Evolutionary conservation across 2,888 invertebrate species (phyloP).

Genomic region (Eueremaeus valkanovi): DNA sequence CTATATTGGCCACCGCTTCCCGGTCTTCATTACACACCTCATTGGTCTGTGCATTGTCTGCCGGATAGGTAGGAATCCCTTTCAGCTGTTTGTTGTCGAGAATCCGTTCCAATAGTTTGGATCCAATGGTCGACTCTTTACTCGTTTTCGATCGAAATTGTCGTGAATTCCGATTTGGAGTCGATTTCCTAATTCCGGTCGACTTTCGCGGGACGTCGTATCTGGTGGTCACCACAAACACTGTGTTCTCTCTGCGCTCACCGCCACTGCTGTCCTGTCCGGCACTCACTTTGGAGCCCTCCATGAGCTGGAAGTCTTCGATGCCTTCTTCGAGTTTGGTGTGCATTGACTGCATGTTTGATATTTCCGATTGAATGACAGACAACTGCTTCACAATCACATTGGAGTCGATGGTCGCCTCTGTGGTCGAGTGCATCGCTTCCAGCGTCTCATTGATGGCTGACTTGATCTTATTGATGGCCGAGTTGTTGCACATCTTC

Average conservation of each 20-base stretch:
- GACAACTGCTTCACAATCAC: slow-evolving; percentile 24
- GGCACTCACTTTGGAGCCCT: background rate
- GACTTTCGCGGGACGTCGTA: slow-evolving; percentile 27
- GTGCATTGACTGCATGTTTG: slow-evolving; percentile 26
- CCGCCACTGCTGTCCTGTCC: background rate
- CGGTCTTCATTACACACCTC: slow-evolving; percentile 2
- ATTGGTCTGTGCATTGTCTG: background rate
- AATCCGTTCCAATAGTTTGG: background rate
- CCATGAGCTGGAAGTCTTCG: background rate
- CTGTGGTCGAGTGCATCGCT: background rate
- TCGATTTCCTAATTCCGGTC: slow-evolving; percentile 9
- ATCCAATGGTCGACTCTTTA: background rate
- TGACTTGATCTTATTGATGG: slow-evolving; percentile 20
- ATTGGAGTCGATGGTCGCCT: slow-evolving; percentile 21
- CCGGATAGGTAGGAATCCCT: background rate
- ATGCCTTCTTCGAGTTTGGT: slow-evolving; percentile 28
- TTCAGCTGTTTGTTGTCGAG: background rate
- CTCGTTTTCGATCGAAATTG: background rate
- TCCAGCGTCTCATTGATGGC: slow-evolving; percentile 34
- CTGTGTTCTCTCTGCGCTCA: background rate
- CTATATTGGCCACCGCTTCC: slow-evolving; percentile 14
- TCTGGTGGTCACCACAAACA: background rate
- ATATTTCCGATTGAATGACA: slow-evolving; percentile 8
- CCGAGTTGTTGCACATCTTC: slow-evolving; percentile 29
- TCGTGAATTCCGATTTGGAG: background rate